Evolutionary conservation across 2,797 vertebrate species (phyloP).

Genomic region (Dallia pectoralis): DNA sequence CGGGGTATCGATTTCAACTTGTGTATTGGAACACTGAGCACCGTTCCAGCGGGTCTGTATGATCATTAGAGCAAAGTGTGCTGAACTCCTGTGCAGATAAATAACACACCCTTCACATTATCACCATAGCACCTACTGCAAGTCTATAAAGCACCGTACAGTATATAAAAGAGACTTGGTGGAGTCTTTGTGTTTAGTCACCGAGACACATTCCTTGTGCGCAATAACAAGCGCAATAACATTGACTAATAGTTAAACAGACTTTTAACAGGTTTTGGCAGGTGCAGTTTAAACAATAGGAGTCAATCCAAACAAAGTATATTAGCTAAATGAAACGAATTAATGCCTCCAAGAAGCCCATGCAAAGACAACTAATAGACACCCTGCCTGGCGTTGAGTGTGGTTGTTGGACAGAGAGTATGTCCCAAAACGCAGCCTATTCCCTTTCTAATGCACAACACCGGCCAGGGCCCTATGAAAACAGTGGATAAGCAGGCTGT

Average conservation of each 20-base stretch:
- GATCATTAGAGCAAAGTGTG: neutral
- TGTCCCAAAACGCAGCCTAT: neutral
- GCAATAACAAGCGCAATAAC: conserved; percentile 25
- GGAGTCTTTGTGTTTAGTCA: neutral
- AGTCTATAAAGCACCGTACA: neutral
- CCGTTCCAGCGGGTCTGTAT: neutral
- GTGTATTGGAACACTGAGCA: neutral
- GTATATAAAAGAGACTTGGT: conserved; percentile 10
- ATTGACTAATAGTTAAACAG: conserved; percentile 14
- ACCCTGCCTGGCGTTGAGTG: conserved; percentile 38
- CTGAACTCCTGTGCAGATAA: neutral
- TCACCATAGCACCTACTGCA: neutral
- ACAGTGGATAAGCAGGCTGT: conserved; percentile 55
- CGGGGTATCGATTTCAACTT: neutral
- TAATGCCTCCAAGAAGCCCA: conserved; percentile 24
- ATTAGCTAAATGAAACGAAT: no score
- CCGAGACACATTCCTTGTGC: neutral
- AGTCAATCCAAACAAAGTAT: conserved; percentile 9
- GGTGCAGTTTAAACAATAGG: conserved; percentile 42
- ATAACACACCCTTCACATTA: neutral
- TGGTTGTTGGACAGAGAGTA: conserved; percentile 21
- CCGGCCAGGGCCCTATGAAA: conserved; percentile 19
- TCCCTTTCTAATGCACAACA: neutral
- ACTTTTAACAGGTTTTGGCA: conserved; percentile 37
- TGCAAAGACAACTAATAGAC: conserved; percentile 43